Percentiles rank a stretch among this genome's conserved stretches.
Evolutionary conservation across 2,113 vertebrate species (phyloP).

Genomic region (Corythornis madagascariensis): DNA sequence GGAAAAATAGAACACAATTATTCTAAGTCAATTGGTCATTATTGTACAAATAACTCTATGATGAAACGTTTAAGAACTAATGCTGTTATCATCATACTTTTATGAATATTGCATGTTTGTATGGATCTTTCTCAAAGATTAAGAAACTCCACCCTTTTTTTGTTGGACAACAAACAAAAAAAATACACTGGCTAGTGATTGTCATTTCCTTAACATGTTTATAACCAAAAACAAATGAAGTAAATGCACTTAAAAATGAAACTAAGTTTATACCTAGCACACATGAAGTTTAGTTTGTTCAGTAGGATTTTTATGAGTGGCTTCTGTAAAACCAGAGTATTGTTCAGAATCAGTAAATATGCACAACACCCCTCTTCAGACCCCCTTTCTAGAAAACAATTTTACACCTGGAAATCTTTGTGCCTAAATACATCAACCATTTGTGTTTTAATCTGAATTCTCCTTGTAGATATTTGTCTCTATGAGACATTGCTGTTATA

Average conservation of each 20-base stretch:
- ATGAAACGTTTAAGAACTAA: neutral
- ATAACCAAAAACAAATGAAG: neutral
- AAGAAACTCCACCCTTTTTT: neutral
- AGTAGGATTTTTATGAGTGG: neutral
- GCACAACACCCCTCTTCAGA: neutral
- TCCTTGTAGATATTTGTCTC: neutral
- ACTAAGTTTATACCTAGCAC: neutral
- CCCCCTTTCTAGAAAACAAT: neutral
- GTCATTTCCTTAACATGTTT: neutral
- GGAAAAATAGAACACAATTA: neutral
- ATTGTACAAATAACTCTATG: neutral
- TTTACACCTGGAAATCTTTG: neutral
- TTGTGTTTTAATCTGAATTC: neutral
- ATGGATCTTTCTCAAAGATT: neutral
- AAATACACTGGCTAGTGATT: neutral
- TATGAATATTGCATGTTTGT: neutral
- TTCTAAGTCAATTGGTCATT: neutral
- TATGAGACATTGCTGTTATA: neutral
- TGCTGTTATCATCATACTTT: neutral
- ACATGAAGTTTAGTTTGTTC: neutral
- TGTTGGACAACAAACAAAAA: neutral
- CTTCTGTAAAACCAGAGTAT: neutral
- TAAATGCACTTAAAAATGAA: neutral
- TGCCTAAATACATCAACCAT: neutral
- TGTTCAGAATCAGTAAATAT: neutral